Evolutionary conservation across 2,113 vertebrate genomes (phyloP).

Genomic region (Mohoua ochrocephala): DNA sequence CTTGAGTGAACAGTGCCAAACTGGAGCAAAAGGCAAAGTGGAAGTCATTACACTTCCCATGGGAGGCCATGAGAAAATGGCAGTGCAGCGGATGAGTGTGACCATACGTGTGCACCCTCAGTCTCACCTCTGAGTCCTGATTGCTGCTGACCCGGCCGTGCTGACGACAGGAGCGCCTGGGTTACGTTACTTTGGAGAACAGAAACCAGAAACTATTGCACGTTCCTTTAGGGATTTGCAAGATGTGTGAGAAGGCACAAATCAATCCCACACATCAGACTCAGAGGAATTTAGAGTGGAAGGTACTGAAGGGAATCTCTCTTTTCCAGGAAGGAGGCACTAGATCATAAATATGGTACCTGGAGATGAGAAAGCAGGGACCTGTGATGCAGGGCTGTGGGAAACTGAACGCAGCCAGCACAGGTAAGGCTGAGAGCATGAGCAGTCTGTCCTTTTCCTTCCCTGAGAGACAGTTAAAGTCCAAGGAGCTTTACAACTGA

Average conservation of each 20-base stretch:
- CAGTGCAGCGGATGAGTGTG: background rate
- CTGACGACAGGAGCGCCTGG: background rate
- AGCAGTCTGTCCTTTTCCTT: background rate
- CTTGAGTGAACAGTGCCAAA: background rate
- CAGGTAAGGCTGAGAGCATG: background rate
- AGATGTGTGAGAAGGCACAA: background rate
- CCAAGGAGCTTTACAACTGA: background rate
- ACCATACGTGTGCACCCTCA: background rate
- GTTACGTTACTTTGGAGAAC: background rate
- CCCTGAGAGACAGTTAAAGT: background rate
- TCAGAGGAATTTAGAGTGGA: background rate
- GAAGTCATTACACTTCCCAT: background rate
- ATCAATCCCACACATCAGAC: background rate
- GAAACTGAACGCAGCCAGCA: background rate
- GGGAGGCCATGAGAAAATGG: background rate
- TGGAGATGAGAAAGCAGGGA: background rate
- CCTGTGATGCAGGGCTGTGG: background rate
- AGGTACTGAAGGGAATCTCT: background rate
- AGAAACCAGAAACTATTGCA: background rate
- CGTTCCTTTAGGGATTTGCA: background rate
- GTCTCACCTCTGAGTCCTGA: background rate
- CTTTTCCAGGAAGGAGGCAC: background rate
- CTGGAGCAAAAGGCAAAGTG: background rate
- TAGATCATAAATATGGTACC: background rate
- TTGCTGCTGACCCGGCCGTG: background rate